Conservation (phyloP, 2,113 vertebrate genomes). For the Syngnathus typhle region DNA sequence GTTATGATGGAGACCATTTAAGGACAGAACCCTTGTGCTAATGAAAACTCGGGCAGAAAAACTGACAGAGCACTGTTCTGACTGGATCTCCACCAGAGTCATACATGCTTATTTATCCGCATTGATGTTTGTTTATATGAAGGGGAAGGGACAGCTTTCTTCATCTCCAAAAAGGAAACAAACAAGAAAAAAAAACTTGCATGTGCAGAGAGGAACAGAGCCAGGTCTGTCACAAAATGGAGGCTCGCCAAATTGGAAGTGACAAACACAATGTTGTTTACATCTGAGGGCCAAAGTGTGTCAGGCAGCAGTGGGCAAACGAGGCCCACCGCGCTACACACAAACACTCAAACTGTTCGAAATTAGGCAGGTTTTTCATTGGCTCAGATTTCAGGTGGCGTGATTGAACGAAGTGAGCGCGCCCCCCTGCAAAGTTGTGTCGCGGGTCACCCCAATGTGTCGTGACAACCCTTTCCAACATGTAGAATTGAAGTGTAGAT, state of each 20-base stretch:
- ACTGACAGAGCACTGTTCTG: slow-evolving; percentile 51
- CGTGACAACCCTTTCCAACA: slow-evolving; percentile 66
- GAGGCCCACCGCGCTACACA: slow-evolving; percentile 35
- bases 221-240: slow-evolving; percentile 57
- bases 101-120: slow-evolving; percentile 64
- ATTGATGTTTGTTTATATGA: slow-evolving; percentile 66
- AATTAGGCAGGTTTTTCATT: slow-evolving; percentile 23
- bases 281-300: slow-evolving; percentile 29
- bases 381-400: slow-evolving; percentile 52
- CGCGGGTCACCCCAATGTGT: slow-evolving; percentile 54
- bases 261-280: slow-evolving; percentile 69
- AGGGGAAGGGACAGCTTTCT: slow-evolving; percentile 56
- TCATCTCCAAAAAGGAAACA: slow-evolving; percentile 57
- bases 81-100: slow-evolving; percentile 49
- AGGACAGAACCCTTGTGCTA: slow-evolving; percentile 19
- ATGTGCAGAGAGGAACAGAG: slow-evolving; percentile 55
- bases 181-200: slow-evolving; percentile 48
- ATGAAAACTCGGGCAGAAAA: slow-evolving; percentile 47
- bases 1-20: not conserved
- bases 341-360: slow-evolving; percentile 1
- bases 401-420: slow-evolving; percentile 48
- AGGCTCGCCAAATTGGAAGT: slow-evolving; percentile 55
- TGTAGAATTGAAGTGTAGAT: slow-evolving; percentile 17
- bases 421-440: slow-evolving; percentile 37
- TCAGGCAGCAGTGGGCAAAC: slow-evolving; percentile 25